phyloP scores from a whole-genome alignment of 2,888 invertebrate genomes.

The Proisotoma minuta region DNA sequence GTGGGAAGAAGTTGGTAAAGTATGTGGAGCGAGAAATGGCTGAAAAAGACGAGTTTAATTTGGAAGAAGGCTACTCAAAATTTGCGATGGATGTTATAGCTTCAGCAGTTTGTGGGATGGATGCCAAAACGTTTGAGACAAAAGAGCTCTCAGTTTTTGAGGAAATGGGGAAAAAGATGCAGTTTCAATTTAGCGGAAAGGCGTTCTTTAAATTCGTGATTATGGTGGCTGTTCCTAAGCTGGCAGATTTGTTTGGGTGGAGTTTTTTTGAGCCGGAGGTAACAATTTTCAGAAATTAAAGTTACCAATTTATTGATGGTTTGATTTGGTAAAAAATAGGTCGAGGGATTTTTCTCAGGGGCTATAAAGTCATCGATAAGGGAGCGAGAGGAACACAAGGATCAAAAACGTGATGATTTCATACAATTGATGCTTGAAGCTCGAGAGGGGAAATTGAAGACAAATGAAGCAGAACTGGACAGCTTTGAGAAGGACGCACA shows the following conservation, averaged over 20 bases:
- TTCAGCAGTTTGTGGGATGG: slow-evolving; percentile 48
- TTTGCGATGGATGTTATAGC: slow-evolving; percentile 24
- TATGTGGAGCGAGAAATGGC: neutral
- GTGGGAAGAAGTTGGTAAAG: slow-evolving; percentile 12
- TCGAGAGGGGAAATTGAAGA: slow-evolving; percentile 51
- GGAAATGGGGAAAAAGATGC: slow-evolving; percentile 22
- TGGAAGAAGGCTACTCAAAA: neutral
- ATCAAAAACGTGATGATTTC: slow-evolving; percentile 57
- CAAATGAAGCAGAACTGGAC: neutral
- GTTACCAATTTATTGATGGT: neutral
- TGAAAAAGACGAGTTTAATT: neutral
- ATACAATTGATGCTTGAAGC: slow-evolving; percentile 57
- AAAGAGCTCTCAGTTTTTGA: slow-evolving; percentile 2
- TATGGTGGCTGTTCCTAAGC: slow-evolving; percentile 49
- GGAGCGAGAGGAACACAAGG: slow-evolving; percentile 54
- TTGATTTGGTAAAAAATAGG: neutral
- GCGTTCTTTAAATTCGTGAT: slow-evolving; percentile 50
- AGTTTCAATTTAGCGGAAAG: slow-evolving; percentile 46
- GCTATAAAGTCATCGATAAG: slow-evolving; percentile 52
- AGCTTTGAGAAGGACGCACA: neutral
- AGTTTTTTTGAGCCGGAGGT: slow-evolving; percentile 48
- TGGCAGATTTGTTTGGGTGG: slow-evolving; percentile 50
- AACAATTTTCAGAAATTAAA: no score
- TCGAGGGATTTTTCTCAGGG: neutral
- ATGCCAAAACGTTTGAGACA: slow-evolving; percentile 49